Percentiles rank a stretch among this genome's conserved stretches.
Conservation (phyloP, 2,888 invertebrate species). For the Sinopyrophorus schimmeli region DNA sequence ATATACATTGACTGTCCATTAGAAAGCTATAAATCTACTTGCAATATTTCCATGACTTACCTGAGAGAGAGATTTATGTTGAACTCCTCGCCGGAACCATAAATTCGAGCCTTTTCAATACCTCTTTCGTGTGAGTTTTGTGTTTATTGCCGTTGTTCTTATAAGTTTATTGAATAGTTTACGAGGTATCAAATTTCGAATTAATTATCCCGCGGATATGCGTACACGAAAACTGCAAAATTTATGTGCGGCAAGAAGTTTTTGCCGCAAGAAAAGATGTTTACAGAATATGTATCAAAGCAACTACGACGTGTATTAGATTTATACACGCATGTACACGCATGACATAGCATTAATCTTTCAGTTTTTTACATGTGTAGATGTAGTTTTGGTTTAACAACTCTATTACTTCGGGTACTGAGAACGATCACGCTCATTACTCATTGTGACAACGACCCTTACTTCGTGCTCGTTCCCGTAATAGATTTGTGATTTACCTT, state of each 20-base stretch:
- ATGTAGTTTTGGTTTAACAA: constrained; percentile 32
- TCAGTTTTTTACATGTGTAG: constrained; percentile 20
- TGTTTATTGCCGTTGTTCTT: constrained; percentile 30
- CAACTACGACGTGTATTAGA: constrained; percentile 18
- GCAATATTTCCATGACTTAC: constrained; percentile 45
- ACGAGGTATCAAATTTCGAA: constrained; percentile 16
- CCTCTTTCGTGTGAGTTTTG: constrained; percentile 33
- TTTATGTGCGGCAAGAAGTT: constrained; percentile 10
- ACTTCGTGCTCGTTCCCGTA: too few relatives aligned
- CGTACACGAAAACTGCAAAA: constrained; percentile 9
- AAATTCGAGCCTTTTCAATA: constrained; percentile 44
- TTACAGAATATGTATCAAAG: constrained; percentile 19
- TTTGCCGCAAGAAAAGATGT: constrained; percentile 14
- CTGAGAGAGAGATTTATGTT: constrained; percentile 43
- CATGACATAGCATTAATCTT: constrained; percentile 31
- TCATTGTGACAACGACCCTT: constrained; percentile 26
- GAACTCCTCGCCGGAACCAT: constrained; percentile 40
- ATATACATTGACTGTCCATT: constrained; percentile 44
- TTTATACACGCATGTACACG: constrained; percentile 25
- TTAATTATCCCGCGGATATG: constrained; percentile 13
- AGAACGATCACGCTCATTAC: constrained; percentile 28
- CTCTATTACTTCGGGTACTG: constrained; percentile 29
- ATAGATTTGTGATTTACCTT: too few relatives aligned
- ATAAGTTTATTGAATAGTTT: constrained; percentile 15
- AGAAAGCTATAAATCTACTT: constrained; percentile 45